These are phyloP conservation scores for Pachydiplax longipennis DNA, from an alignment of 2,888 invertebrate species.

Conservation along the genomic window DNA sequence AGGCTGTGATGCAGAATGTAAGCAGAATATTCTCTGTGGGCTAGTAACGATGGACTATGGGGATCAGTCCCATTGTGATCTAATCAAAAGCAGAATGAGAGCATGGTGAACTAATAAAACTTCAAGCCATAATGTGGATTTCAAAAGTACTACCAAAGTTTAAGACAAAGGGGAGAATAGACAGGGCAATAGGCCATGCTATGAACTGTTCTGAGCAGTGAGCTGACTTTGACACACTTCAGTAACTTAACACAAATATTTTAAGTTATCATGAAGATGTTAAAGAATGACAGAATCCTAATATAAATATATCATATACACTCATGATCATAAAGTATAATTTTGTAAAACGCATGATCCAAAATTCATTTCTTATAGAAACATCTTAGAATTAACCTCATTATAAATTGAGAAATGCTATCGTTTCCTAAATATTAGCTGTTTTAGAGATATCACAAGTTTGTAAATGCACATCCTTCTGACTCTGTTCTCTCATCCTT, in stretches of 20 bases:
- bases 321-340: too few relatives aligned
- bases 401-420: too few relatives aligned
- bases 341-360: too few relatives aligned
- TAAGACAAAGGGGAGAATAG: not conserved
- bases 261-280: not conserved
- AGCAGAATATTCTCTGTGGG: conserved; percentile 55
- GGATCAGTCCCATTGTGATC: conserved; percentile 49
- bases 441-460: too few relatives aligned
- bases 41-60: conserved; percentile 51
- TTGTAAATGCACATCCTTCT: too few relatives aligned
- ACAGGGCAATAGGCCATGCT: not conserved
- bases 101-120: not conserved
- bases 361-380: too few relatives aligned
- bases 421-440: too few relatives aligned
- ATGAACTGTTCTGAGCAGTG: not conserved
- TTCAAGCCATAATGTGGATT: not conserved
- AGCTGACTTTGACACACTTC: not conserved
- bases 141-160: not conserved
- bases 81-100: conserved; percentile 42
- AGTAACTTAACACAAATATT: not conserved
- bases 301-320: not conserved
- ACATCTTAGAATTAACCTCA: too few relatives aligned
- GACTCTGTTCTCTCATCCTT: too few relatives aligned
- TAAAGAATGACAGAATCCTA: not conserved
- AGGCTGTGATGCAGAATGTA: conserved; percentile 55